These are phyloP conservation scores for Mesitornis unicolor DNA, from an alignment of 2,113 vertebrate species.

Conservation along the genomic window DNA sequence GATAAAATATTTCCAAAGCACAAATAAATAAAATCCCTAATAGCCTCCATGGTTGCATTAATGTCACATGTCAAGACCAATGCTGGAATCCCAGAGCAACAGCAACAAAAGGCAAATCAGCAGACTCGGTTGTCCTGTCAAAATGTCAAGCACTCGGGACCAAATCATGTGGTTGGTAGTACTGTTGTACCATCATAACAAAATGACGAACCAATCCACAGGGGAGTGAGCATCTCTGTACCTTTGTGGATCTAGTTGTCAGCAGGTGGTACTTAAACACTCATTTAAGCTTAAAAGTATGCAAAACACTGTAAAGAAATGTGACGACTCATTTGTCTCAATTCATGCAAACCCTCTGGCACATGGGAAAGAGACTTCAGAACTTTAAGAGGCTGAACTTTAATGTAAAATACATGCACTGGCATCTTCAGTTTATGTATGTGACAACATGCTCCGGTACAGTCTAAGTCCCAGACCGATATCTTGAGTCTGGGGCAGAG, in stretches of 20 bases:
- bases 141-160: not conserved
- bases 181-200: not conserved
- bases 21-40: not conserved
- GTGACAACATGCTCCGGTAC: not conserved
- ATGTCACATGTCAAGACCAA: not conserved
- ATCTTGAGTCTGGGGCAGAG: not conserved
- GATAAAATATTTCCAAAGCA: not conserved
- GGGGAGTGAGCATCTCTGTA: not conserved
- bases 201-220: not conserved
- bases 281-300: not conserved
- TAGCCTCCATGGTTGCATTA: not conserved
- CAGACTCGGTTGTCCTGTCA: not conserved
- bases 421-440: not conserved
- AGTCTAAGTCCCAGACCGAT: not conserved
- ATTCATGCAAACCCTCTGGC: not conserved
- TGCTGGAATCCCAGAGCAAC: not conserved
- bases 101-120: not conserved
- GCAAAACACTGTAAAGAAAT: not conserved
- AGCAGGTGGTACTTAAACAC: not conserved
- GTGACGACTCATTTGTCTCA: not conserved
- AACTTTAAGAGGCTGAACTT: not conserved
- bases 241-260: not conserved
- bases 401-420: not conserved
- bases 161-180: not conserved
- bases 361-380: not conserved